A percentile compares a stretch with the other conserved stretches of the same genome.
phyloP scores from a whole-genome alignment of 2,888 invertebrate species.

The Syrphus vitripennis region DNA sequence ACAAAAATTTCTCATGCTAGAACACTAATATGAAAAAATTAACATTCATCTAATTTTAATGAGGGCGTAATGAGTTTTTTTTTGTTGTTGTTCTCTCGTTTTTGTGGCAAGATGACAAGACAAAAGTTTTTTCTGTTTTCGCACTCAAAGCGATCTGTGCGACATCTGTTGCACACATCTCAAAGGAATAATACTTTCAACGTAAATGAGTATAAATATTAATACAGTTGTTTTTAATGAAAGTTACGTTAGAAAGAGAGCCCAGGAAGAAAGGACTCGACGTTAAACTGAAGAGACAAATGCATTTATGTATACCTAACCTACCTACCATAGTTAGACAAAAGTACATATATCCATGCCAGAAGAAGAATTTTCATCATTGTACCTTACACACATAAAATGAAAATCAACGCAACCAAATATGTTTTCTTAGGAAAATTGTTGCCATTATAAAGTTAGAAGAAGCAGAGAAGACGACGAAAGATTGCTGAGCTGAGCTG shows the following conservation, averaged over 20 bases:
- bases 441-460: constrained; percentile 52
- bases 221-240: constrained; percentile 66
- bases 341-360: background rate
- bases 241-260: constrained; percentile 27
- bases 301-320: constrained; percentile 27
- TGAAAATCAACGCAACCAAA: constrained; percentile 10
- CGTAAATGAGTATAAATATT: constrained; percentile 69
- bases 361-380: constrained; percentile 9
- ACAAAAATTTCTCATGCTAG: constrained; percentile 5
- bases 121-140: constrained; percentile 33
- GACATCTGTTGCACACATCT: constrained; percentile 67
- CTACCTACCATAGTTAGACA: background rate
- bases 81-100: background rate
- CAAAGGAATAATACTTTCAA: constrained; percentile 52
- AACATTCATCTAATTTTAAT: constrained; percentile 65
- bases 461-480: background rate
- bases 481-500: background rate
- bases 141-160: background rate
- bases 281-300: background rate
- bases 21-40: constrained; percentile 54
- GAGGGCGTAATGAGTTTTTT: constrained; percentile 62
- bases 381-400: constrained; percentile 13
- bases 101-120: constrained; percentile 2
- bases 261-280: background rate
- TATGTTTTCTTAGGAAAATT: constrained; percentile 26